A percentile compares a stretch with the other conserved stretches of the same genome.
These are phyloP conservation scores for Lasioglossum villosulum DNA, from an alignment of 2,888 invertebrate genomes.

Conservation along the genomic window DNA sequence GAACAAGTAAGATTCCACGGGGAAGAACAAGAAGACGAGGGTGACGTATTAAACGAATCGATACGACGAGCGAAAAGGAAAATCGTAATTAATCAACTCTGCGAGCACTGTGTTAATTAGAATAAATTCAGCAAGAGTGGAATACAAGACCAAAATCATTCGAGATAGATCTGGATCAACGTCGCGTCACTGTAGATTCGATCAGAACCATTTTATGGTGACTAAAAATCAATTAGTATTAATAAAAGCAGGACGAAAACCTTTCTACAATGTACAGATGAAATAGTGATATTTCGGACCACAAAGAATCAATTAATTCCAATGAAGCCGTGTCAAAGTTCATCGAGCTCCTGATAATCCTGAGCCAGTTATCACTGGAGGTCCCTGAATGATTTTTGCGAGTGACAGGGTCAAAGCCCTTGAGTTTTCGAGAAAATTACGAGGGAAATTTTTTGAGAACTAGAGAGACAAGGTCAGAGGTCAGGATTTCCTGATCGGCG, in stretches of 20 bases:
- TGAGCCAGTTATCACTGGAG: not conserved
- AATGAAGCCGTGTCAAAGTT: slow-evolving; percentile 12
- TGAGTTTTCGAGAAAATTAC: not conserved
- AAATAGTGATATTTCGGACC: no score
- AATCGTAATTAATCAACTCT: no score
- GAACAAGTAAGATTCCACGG: not conserved
- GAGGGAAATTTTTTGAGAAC: slow-evolving; percentile 30
- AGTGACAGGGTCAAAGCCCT: not conserved
- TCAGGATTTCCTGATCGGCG: slow-evolving; percentile 15
- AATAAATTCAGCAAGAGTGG: not conserved
- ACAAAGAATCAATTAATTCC: slow-evolving; percentile 4
- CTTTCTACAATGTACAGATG: not conserved
- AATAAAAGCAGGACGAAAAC: not conserved
- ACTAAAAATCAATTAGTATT: not conserved
- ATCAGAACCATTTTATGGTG: not conserved
- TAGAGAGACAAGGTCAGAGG: slow-evolving; percentile 37
- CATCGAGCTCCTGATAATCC: not conserved
- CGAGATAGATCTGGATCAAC: not conserved
- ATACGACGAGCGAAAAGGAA: no score
- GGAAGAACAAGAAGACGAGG: not conserved
- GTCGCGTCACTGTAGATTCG: not conserved
- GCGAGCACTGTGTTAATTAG: not conserved
- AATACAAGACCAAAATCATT: no score
- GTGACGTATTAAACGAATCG: not conserved
- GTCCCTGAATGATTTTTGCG: not conserved